Percentiles rank a stretch among this genome's conserved stretches.
phyloP scores from a whole-genome alignment of 2,113 vertebrate genomes.

The Oryzias melastigma region DNA sequence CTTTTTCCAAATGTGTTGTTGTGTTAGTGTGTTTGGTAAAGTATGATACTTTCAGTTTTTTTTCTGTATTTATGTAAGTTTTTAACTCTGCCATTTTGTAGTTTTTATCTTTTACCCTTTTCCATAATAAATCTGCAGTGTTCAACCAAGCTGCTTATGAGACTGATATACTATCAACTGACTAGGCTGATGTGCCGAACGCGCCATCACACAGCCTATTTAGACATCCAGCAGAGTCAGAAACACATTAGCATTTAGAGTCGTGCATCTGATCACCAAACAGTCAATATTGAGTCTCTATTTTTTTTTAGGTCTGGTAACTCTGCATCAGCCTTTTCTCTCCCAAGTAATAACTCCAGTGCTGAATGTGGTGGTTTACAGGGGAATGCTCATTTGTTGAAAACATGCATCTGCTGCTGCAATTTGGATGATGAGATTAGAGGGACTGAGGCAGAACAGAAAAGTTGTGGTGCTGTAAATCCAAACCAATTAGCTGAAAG shows the following conservation, averaged over 20 bases:
- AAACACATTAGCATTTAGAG: conserved; percentile 8
- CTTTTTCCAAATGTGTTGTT: no score
- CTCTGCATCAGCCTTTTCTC: background rate
- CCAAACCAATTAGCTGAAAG: background rate
- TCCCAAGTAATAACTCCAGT: background rate
- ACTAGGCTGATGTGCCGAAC: background rate
- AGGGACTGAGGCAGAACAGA: background rate
- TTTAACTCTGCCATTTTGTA: background rate
- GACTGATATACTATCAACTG: background rate
- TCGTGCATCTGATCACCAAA: background rate
- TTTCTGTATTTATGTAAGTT: background rate
- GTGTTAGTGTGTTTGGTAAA: no score
- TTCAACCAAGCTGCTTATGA: background rate
- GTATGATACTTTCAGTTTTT: background rate
- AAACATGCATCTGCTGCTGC: conserved; percentile 10
- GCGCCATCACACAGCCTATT: background rate
- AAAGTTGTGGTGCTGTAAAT: background rate
- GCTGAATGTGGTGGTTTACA: background rate
- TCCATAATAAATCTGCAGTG: background rate
- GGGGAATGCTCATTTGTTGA: conserved; percentile 4
- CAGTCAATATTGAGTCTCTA: conserved; percentile 3
- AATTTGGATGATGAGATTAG: background rate
- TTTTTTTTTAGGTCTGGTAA: background rate
- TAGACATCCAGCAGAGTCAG: conserved; percentile 1
- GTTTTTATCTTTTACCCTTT: no score